phyloP scores from a whole-genome alignment of 2,888 invertebrate species.

The Miltochrista miniata region DNA sequence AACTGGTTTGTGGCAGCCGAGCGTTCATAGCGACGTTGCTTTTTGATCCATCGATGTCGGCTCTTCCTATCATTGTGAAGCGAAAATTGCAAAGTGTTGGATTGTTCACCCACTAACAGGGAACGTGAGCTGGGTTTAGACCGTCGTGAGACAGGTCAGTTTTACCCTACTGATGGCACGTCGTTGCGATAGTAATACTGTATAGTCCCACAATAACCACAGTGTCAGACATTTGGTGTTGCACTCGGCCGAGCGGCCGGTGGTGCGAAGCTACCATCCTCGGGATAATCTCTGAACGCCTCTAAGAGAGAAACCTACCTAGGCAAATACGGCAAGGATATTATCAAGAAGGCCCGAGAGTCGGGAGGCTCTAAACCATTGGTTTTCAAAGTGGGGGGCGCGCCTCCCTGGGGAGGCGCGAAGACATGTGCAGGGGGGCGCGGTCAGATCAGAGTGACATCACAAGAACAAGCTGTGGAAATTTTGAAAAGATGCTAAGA shows the following conservation, averaged over 20 bases:
- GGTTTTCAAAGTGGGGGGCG: too few relatives aligned
- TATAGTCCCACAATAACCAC: slow-evolving; percentile 83
- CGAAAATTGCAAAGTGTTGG: slow-evolving; percentile 88
- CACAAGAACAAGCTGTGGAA: too few relatives aligned
- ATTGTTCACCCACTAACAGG: slow-evolving; percentile 88
- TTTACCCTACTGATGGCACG: slow-evolving; percentile 83
- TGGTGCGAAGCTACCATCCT: slow-evolving; percentile 85
- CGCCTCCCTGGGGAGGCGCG: too few relatives aligned
- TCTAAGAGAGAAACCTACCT: slow-evolving; percentile 78
- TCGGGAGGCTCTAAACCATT: slow-evolving; percentile 74
- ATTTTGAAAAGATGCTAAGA: too few relatives aligned
- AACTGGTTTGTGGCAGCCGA: slow-evolving; percentile 87
- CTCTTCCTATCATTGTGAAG: slow-evolving; percentile 90
- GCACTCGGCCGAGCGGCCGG: slow-evolving; percentile 83
- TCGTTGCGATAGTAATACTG: slow-evolving; percentile 83
- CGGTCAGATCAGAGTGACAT: too few relatives aligned
- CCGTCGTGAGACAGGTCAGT: slow-evolving; percentile 86
- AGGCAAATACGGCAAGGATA: slow-evolving; percentile 78
- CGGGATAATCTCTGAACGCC: slow-evolving; percentile 80
- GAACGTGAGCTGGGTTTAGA: slow-evolving; percentile 87
- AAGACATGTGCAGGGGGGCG: too few relatives aligned
- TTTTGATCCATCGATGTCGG: slow-evolving; percentile 90
- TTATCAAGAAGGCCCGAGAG: slow-evolving; percentile 61
- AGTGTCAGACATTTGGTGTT: slow-evolving; percentile 85
- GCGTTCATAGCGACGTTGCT: slow-evolving; percentile 87